Base-by-base conservation (phyloP, 2,797 vertebrate genomes). In the Anableps anableps region DNA sequence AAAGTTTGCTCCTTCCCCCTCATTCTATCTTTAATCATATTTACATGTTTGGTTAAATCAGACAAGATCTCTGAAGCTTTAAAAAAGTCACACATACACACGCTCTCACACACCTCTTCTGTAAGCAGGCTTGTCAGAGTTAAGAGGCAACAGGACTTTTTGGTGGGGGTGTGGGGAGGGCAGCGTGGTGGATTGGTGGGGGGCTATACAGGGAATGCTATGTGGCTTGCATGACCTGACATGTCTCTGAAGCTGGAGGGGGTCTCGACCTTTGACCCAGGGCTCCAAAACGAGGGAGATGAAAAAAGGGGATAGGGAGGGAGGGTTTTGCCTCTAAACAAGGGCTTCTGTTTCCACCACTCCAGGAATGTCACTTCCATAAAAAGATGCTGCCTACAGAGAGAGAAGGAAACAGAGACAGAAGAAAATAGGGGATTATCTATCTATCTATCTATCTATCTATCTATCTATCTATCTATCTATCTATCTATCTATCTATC, bases 181-280 rank as follows among this genome's bases (percentile, higher is more conserved):
- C 50, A 62, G 80, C 73, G 78, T 7, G 8, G 80, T 29, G 41
- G 64, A 79, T 43, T 50, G 66, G 50, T n/a, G 74, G 88, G 80
- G 88, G 89, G 77, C 91, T 95, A 94, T 95, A 95, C 89, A 92
- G 92, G 92, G 95, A 96, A 94, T 95, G 93, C 91, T 95, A 96
- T 96, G 95, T 94, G 94, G 93, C 95, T 94, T 93, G 93, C 95
- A 94, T 96, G 96, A 96, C 95, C 96, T 95, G 94, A 95, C 95
- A 95, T 95, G 96, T 95, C 95, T 96, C 95, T 96, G 95, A 96
- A 96, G 94, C 95, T 95, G 93, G 94, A 96, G 94, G 95, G 94
- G 95, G 95, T 95, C 95, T 92, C 82, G 92, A 96, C 95, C 96
- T 96, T 91, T 96, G 95, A 94, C 92, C 94, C 89, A 48, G 51